These are phyloP conservation scores for Vanessa tameamea DNA, from an alignment of 1,140 invertebrate genomes.

Conservation along the genomic window DNA sequence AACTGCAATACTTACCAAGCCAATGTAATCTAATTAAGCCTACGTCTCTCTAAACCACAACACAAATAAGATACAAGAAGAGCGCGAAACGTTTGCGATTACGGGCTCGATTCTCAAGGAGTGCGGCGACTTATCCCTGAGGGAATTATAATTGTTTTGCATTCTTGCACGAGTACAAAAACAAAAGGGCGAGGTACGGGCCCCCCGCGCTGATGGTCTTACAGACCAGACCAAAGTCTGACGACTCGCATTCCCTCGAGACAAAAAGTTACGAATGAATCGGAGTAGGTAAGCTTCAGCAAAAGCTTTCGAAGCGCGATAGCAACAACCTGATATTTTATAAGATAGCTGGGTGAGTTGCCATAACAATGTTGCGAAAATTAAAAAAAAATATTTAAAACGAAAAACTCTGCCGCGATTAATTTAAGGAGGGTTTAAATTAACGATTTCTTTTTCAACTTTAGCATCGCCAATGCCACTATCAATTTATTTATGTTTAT, in stretches of 20 bases:
- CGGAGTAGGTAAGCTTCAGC: conserved; percentile 45
- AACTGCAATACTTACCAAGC: conserved; percentile 33
- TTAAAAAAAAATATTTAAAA: conserved; percentile 22
- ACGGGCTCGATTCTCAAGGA: conserved; percentile 62
- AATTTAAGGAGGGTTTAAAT: conserved; percentile 26
- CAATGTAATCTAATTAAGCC: conserved; percentile 64
- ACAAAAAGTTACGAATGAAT: conserved; percentile 76
- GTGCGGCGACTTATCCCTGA: conserved; percentile 69
- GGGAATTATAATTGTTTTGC: conserved; percentile 80
- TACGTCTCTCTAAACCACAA: conserved; percentile 64
- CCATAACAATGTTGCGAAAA: conserved; percentile 32
- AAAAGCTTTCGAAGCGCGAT: conserved; percentile 12
- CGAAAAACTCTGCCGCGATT: conserved; percentile 12
- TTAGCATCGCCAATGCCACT: conserved; percentile 16
- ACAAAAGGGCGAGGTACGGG: conserved; percentile 71
- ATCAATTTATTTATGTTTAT: conserved; percentile 24
- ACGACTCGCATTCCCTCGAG: conserved; percentile 73
- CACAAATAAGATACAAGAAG: conserved; percentile 62
- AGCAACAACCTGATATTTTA: conserved; percentile 9
- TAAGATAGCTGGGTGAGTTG: conserved; percentile 9
- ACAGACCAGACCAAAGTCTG: conserved; percentile 75
- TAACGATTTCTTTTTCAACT: conserved; percentile 31
- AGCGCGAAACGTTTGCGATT: conserved; percentile 66
- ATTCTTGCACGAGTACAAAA: conserved; percentile 79
- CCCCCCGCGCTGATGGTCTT: conserved; percentile 65